Conservation (phyloP, 2,888 invertebrate species). For the Chymomyza amoena region DNA sequence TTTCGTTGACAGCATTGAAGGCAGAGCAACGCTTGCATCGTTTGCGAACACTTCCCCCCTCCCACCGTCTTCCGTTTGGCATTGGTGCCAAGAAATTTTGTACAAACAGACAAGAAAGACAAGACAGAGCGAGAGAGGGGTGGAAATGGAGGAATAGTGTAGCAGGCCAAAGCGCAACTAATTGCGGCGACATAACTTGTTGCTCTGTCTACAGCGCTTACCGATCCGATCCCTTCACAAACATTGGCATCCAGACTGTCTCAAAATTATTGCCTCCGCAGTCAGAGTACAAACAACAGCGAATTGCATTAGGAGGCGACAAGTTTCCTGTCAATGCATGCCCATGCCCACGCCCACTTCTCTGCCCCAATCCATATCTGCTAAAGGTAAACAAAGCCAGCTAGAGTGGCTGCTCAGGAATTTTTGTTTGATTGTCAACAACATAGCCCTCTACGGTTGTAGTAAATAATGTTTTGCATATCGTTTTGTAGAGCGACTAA, state of each 20-base stretch:
- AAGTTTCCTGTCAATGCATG: not conserved
- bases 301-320: slow-evolving; percentile 54
- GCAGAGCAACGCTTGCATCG: slow-evolving; percentile 1
- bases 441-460: not conserved
- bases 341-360: slow-evolving; percentile 31
- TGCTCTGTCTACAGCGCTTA: slow-evolving; percentile 43
- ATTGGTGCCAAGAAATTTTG: slow-evolving; percentile 70
- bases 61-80: slow-evolving; percentile 65
- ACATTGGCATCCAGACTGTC: slow-evolving; percentile 10
- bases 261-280: slow-evolving; percentile 45
- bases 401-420: slow-evolving; percentile 58
- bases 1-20: not conserved
- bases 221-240: not conserved
- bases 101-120: slow-evolving; percentile 22
- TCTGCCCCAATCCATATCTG: slow-evolving; percentile 35
- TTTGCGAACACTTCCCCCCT: slow-evolving; percentile 35
- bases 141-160: not conserved
- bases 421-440: slow-evolving; percentile 61
- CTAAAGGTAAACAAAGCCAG: slow-evolving; percentile 70
- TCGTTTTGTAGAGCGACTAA: slow-evolving; percentile 38
- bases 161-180: slow-evolving; percentile 49
- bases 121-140: not conserved
- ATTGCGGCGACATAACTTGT: slow-evolving; percentile 70
- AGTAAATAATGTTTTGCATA: not conserved
- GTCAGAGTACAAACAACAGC: slow-evolving; percentile 26